These are phyloP conservation scores for Drosophila neocordata DNA, from an alignment of 1,140 invertebrate genomes.

Conservation along the genomic window DNA sequence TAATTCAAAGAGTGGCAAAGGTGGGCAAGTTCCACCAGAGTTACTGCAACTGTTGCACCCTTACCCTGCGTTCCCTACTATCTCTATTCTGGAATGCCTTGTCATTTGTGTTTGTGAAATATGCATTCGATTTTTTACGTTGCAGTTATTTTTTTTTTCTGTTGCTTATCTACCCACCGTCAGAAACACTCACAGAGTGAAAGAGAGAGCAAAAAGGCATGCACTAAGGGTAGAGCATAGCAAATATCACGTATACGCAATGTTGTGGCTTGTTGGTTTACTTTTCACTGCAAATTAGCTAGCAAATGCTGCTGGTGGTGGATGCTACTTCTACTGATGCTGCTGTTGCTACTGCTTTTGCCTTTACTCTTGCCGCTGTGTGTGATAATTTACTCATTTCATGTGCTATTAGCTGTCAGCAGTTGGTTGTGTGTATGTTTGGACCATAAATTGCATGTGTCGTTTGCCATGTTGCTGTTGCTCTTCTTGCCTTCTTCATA, in stretches of 20 bases:
- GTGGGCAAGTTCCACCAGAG: slow-evolving; percentile 11
- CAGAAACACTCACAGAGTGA: slow-evolving; percentile 28
- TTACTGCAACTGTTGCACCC: background rate
- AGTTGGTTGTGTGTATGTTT: slow-evolving; percentile 11
- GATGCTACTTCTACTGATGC: background rate
- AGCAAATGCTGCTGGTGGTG: slow-evolving; percentile 12
- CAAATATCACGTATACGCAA: slow-evolving; percentile 78
- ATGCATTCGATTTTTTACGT: slow-evolving; percentile 79
- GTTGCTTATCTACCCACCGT: slow-evolving; percentile 66
- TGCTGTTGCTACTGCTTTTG: background rate
- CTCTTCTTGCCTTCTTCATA: slow-evolving; percentile 26
- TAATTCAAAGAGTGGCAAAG: slow-evolving; percentile 70
- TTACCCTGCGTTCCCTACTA: background rate
- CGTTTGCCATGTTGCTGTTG: slow-evolving; percentile 34
- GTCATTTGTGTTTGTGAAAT: slow-evolving; percentile 76
- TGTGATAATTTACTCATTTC: slow-evolving; percentile 79
- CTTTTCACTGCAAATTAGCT: slow-evolving; percentile 75
- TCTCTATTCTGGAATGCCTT: background rate
- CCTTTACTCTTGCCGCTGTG: slow-evolving; percentile 22
- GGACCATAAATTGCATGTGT: slow-evolving; percentile 41
- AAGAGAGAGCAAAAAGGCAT: slow-evolving; percentile 12
- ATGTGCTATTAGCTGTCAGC: slow-evolving; percentile 73
- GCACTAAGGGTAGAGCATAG: slow-evolving; percentile 27
- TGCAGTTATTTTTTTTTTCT: slow-evolving; percentile 51
- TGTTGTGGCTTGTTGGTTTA: slow-evolving; percentile 75